A percentile compares a stretch with the other conserved stretches of the same genome.
These are phyloP conservation scores for Caenorhabditis auriculariae DNA, from an alignment of 2,888 invertebrate genomes.

Conservation along the genomic window DNA sequence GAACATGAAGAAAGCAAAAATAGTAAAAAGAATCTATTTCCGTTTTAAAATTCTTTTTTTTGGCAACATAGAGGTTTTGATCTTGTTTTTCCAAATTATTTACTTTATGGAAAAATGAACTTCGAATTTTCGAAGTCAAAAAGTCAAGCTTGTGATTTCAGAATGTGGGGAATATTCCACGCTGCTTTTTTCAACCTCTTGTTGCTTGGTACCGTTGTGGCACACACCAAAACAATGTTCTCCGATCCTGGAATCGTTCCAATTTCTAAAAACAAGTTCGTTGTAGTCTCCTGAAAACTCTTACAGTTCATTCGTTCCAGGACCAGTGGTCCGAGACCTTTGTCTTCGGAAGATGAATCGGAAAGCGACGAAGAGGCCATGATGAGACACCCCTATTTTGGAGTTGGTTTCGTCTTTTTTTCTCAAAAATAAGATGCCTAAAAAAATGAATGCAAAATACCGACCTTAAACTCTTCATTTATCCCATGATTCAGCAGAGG, in stretches of 20 bases:
- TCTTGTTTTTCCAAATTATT: too few relatives aligned
- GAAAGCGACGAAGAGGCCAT: conserved; percentile 33
- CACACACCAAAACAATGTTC: conserved; percentile 81
- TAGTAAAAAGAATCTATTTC: background rate
- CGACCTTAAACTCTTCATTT: too few relatives aligned
- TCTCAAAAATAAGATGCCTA: too few relatives aligned
- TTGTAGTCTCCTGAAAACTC: conserved; percentile 69
- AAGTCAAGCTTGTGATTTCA: conserved; percentile 16
- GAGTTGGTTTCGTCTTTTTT: background rate
- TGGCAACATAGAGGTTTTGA: too few relatives aligned
- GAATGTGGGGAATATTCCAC: conserved; percentile 77
- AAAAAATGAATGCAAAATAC: background rate
- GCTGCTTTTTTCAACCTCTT: conserved; percentile 79
- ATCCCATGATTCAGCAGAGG: too few relatives aligned
- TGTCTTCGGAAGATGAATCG: too few relatives aligned
- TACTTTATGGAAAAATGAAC: too few relatives aligned
- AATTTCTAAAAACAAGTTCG: conserved; percentile 73
- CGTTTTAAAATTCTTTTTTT: background rate
- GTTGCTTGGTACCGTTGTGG: conserved; percentile 75
- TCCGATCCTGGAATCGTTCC: conserved; percentile 86
- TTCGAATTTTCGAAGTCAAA: too few relatives aligned
- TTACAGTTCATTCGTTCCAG: too few relatives aligned
- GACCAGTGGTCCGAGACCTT: too few relatives aligned
- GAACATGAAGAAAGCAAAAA: conserved; percentile 1
- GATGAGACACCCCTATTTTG: conserved; percentile 16